Conservation (phyloP, 2,113 vertebrate species). For the Benitochromis conjunctus region DNA sequence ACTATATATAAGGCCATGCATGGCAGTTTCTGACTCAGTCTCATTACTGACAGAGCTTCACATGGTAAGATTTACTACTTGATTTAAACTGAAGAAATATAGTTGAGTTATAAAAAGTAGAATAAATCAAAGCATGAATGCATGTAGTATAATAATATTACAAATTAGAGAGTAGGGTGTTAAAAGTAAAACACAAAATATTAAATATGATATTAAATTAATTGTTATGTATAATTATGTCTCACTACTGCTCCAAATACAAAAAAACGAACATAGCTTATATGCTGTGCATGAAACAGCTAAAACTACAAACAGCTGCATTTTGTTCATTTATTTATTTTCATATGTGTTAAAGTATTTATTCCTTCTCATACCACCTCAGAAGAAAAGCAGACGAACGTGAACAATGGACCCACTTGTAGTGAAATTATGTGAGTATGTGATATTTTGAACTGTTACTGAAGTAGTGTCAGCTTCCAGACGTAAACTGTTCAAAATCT, state of each 20-base stretch:
- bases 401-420: not conserved
- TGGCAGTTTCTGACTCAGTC: not conserved
- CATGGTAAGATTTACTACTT: not conserved
- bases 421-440: not conserved
- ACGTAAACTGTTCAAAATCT: not conserved
- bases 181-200: not conserved
- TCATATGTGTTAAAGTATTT: not conserved
- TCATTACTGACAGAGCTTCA: not conserved
- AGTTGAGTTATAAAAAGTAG: not conserved
- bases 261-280: fast-evolving
- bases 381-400: not conserved
- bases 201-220: too few species aligned
- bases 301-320: not conserved
- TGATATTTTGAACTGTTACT: not conserved
- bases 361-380: not conserved
- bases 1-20: too few species aligned
- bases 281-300: too few species aligned
- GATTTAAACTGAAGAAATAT: not conserved
- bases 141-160: not conserved
- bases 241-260: too few species aligned
- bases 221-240: too few species aligned
- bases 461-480: not conserved
- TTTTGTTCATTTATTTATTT: not conserved
- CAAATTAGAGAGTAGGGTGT: not conserved
- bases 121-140: not conserved